Evolutionary conservation across 2,888 invertebrate genomes (phyloP).

Genomic region (Tetheella fluctuosa): DNA sequence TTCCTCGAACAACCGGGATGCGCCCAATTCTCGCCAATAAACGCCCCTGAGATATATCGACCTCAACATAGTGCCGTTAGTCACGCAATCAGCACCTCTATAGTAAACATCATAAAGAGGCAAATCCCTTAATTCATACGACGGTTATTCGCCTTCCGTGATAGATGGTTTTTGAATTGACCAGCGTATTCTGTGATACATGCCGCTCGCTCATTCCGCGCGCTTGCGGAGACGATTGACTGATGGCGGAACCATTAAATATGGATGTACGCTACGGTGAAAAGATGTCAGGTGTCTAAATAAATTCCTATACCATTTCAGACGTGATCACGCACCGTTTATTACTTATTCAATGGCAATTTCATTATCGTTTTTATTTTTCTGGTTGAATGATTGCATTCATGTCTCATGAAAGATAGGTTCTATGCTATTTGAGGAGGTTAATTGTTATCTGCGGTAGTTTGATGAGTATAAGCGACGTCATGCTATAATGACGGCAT

Average conservation of each 20-base stretch:
- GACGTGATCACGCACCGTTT: constrained; percentile 29
- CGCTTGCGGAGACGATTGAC: constrained; percentile 57
- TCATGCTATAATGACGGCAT: constrained; percentile 68
- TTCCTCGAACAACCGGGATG: constrained; percentile 81
- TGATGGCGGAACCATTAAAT: constrained; percentile 54
- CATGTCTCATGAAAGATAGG: no score
- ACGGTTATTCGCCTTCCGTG: constrained; percentile 54
- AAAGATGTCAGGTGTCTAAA: constrained; percentile 40
- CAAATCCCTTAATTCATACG: constrained; percentile 57
- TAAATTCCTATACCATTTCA: constrained; percentile 39
- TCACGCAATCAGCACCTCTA: constrained; percentile 68
- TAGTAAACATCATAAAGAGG: constrained; percentile 53
- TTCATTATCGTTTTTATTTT: not conserved
- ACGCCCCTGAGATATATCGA: constrained; percentile 76
- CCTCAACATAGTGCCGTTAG: constrained; percentile 53
- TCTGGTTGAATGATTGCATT: no score
- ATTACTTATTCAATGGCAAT: not conserved
- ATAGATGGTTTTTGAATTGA: constrained; percentile 63
- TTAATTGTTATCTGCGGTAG: constrained; percentile 12
- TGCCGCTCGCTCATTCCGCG: constrained; percentile 57
- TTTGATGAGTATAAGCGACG: constrained; percentile 20
- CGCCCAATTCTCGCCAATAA: constrained; percentile 83
- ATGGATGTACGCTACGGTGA: constrained; percentile 53
- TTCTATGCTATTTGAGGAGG: not conserved
- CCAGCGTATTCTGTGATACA: constrained; percentile 62